These are phyloP conservation scores for Sminthurinus aureus DNA, from an alignment of 2,888 invertebrate species.

Conservation along the genomic window DNA sequence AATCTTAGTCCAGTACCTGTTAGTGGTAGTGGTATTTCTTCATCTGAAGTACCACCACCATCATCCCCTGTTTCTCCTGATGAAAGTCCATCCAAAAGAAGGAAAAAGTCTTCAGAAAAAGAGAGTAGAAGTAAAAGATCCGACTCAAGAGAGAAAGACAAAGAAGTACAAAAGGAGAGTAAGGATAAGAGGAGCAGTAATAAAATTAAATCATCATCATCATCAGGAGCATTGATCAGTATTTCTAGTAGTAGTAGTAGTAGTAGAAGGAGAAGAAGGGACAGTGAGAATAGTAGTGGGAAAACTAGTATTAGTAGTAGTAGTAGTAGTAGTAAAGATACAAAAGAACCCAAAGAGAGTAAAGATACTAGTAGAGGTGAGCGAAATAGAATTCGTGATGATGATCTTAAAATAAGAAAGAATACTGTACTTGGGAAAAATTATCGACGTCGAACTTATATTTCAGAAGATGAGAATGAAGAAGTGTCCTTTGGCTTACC, in stretches of 20 bases:
- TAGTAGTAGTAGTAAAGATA: constrained; percentile 37
- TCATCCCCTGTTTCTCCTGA: not conserved
- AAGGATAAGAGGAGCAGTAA: constrained; percentile 20
- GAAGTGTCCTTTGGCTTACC: constrained; percentile 8
- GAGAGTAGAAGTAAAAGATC: constrained; percentile 11
- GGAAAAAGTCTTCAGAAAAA: constrained; percentile 30
- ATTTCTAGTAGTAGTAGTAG: not conserved
- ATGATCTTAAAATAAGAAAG: constrained; percentile 28
- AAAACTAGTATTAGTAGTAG: not conserved
- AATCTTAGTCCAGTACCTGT: not conserved
- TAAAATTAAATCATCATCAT: constrained; percentile 25
- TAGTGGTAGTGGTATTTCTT: constrained; percentile 1
- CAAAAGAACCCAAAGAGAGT: constrained; percentile 38
- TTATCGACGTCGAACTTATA: constrained; percentile 20
- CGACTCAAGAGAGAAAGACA: constrained; percentile 1
- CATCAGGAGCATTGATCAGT: constrained; percentile 1
- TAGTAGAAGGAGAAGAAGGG: not conserved
- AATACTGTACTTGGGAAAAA: constrained; percentile 21
- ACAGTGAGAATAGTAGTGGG: constrained; percentile 15
- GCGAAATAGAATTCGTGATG: constrained; percentile 18
- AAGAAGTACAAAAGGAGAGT: not conserved
- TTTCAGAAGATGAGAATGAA: constrained; percentile 32
- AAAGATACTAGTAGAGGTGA: constrained; percentile 3
- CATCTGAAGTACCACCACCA: not conserved
- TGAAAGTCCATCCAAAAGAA: constrained; percentile 19